Conservation (phyloP, 2,113 vertebrate genomes). For the Carassius carassius region DNA sequence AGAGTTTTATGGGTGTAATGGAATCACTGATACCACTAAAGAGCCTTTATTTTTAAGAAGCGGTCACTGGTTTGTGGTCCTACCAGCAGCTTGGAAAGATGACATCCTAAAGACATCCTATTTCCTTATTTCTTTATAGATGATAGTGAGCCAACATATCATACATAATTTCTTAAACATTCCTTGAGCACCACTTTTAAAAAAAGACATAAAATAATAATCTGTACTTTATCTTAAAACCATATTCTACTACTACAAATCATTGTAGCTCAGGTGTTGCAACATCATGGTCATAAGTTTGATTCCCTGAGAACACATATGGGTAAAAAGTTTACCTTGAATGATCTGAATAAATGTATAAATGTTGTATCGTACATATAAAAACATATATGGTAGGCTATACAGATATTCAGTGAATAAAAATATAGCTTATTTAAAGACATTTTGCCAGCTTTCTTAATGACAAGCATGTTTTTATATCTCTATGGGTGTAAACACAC, state of each 20-base stretch:
- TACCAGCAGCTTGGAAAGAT: too few relatives aligned
- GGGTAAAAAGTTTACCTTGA: not conserved
- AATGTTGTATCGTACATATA: not conserved
- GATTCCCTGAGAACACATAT: not conserved
- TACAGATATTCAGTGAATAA: not conserved
- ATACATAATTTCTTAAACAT: too few relatives aligned
- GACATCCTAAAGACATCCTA: not conserved
- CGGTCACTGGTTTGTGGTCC: not conserved
- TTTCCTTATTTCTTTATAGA: not conserved
- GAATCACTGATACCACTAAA: not conserved
- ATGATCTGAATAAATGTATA: not conserved
- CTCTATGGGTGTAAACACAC: not conserved
- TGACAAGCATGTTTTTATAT: not conserved
- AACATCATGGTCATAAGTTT: not conserved
- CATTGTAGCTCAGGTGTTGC: not conserved
- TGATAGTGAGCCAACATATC: not conserved
- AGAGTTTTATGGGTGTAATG: not conserved
- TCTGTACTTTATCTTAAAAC: not conserved
- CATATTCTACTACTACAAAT: not conserved
- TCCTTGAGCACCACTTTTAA: too few relatives aligned
- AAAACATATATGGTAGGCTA: not conserved
- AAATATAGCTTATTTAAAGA: not conserved
- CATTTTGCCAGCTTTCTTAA: too few relatives aligned
- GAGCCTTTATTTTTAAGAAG: not conserved
- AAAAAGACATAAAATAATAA: too few relatives aligned